Conservation (phyloP, 2,888 invertebrate genomes). For the Ferdinandea cuprea region DNA sequence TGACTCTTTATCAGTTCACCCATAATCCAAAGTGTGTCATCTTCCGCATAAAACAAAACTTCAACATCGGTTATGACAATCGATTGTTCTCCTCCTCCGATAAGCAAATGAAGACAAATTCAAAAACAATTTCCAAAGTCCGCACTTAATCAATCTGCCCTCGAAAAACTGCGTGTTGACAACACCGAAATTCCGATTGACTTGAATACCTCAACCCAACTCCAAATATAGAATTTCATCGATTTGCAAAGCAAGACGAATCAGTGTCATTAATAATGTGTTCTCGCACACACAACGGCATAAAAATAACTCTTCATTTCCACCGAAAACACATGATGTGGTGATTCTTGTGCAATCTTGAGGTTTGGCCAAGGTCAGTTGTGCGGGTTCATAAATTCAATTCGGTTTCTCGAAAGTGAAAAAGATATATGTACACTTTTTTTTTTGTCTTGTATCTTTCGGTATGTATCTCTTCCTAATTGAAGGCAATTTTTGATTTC, state of each 20-base stretch:
- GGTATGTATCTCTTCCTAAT: slow-evolving; percentile 14
- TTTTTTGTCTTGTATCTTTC: background rate
- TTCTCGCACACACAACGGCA: background rate
- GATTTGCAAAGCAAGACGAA: slow-evolving; percentile 18
- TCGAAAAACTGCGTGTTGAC: slow-evolving; percentile 22
- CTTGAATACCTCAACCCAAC: slow-evolving; percentile 6
- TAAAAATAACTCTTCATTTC: slow-evolving; percentile 9
- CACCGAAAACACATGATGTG: background rate
- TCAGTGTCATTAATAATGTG: slow-evolving; percentile 31
- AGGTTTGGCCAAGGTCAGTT: slow-evolving; percentile 47
- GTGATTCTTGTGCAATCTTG: background rate
- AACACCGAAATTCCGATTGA: slow-evolving; percentile 35
- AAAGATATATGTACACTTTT: background rate
- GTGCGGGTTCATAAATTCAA: slow-evolving; percentile 25
- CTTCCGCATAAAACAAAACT: slow-evolving; percentile 2
- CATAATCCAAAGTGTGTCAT: slow-evolving; percentile 20
- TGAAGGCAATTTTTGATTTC: slow-evolving; percentile 31
- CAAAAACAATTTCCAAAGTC: slow-evolving; percentile 31
- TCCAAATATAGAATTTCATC: slow-evolving; percentile 40
- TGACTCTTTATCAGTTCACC: background rate
- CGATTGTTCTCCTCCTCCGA: background rate
- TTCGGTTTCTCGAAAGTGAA: slow-evolving; percentile 38
- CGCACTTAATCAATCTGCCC: slow-evolving; percentile 27
- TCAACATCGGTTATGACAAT: slow-evolving; percentile 11
- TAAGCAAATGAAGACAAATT: slow-evolving; percentile 36